Evolutionary conservation across 2,797 vertebrate species (phyloP).

Genomic region (Eulemur mongoz): DNA sequence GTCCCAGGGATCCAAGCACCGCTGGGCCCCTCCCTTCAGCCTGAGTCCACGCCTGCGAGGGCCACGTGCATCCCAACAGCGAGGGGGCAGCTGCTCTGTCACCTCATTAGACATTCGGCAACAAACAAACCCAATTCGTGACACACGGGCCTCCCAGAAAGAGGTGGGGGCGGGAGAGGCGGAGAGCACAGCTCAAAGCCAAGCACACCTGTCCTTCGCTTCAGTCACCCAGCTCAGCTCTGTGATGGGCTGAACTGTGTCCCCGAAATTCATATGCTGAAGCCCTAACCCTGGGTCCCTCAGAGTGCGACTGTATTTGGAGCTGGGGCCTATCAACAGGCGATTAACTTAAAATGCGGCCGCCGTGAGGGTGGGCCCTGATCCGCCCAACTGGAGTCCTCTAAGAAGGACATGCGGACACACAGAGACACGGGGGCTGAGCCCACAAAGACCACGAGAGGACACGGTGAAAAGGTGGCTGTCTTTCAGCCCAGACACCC

Average conservation of each 20-base stretch:
- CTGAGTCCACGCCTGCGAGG: not conserved
- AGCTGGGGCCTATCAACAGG: not conserved
- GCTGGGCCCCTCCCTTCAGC: not conserved
- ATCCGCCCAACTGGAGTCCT: not conserved
- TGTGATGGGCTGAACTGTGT: not conserved
- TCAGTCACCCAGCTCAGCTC: too few species aligned
- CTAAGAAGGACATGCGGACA: too few species aligned
- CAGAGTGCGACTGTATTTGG: not conserved
- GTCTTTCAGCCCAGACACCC: fast-evolving
- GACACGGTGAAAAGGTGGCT: not conserved
- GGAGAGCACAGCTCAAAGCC: not conserved
- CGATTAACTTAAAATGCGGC: too few species aligned
- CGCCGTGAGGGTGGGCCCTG: fast-evolving
- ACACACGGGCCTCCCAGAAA: not conserved
- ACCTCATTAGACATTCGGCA: not conserved
- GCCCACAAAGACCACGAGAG: not conserved
- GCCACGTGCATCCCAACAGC: not conserved
- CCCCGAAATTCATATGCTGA: too few species aligned
- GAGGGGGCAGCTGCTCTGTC: not conserved
- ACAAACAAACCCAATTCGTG: not conserved
- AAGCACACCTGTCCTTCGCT: not conserved
- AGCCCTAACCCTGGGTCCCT: not conserved
- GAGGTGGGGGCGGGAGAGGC: not conserved
- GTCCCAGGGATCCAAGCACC: not conserved
- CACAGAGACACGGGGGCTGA: fast-evolving